Conservation (phyloP, 2,113 vertebrate genomes). For the Marcusenius ussheri region DNA sequence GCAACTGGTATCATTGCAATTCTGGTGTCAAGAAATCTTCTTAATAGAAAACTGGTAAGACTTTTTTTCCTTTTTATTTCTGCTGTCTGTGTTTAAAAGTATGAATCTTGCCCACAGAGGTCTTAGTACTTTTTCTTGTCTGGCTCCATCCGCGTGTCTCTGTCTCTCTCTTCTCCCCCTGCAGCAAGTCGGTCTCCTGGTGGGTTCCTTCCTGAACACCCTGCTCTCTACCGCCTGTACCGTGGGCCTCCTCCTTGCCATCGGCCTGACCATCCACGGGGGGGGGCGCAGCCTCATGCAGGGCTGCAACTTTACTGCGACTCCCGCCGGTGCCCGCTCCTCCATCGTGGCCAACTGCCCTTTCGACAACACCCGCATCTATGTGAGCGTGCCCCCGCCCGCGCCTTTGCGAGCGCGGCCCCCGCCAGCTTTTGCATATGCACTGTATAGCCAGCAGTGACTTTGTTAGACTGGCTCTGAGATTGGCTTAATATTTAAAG, state of each 20-base stretch:
- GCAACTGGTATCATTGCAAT: slow-evolving; percentile 76
- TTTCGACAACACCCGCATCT: slow-evolving; percentile 87
- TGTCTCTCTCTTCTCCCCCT: background rate
- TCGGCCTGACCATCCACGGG: slow-evolving; percentile 67
- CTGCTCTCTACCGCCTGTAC: slow-evolving; percentile 74
- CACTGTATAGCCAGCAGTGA: background rate
- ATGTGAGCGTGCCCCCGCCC: slow-evolving; percentile 64
- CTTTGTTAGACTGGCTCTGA: background rate
- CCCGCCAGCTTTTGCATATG: background rate
- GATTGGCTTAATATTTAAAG: background rate
- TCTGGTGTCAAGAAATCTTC: slow-evolving; percentile 74
- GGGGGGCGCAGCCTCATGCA: slow-evolving; percentile 63
- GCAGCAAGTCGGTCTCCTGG: slow-evolving; percentile 75
- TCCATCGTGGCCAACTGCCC: slow-evolving; percentile 65
- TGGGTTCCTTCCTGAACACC: slow-evolving; percentile 63
- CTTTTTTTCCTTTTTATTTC: background rate
- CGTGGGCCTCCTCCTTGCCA: slow-evolving; percentile 68
- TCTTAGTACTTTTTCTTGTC: background rate
- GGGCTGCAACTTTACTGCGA: slow-evolving; percentile 69
- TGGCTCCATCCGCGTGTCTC: background rate
- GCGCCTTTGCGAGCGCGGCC: too few species aligned
- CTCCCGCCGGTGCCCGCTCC: slow-evolving; percentile 62
- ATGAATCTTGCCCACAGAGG: background rate
- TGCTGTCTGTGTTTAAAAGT: background rate
- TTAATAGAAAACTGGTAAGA: slow-evolving; percentile 55